A percentile compares a stretch with the other conserved stretches of the same genome.
phyloP scores from a whole-genome alignment of 1,140 invertebrate genomes.

The Apolygus lucorum region DNA sequence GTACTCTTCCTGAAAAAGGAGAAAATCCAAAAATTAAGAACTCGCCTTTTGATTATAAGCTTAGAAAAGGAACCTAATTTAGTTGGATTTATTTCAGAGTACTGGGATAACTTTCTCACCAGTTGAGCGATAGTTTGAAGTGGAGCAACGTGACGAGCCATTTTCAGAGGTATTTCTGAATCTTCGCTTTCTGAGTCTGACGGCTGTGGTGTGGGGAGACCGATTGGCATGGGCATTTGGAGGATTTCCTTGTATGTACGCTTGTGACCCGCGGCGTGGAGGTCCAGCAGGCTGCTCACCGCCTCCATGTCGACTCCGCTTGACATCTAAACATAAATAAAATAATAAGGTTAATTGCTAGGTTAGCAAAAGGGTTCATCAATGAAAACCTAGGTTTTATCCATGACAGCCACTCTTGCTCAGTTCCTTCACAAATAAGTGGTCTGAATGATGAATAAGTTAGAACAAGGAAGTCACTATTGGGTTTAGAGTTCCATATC shows the following conservation, averaged over 20 bases:
- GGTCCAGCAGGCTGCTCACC: constrained; percentile 5
- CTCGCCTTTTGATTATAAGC: too few relatives aligned
- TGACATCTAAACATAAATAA: not conserved
- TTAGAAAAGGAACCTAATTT: too few relatives aligned
- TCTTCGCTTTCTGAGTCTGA: constrained; percentile 47
- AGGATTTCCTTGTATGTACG: constrained; percentile 35
- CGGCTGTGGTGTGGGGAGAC: constrained; percentile 44
- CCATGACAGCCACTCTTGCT: too few relatives aligned
- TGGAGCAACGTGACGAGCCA: constrained; percentile 31
- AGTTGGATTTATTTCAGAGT: not conserved
- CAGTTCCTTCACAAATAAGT: too few relatives aligned
- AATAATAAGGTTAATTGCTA: not conserved
- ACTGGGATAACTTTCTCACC: not conserved
- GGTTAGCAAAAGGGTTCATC: too few relatives aligned
- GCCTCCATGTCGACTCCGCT: constrained; percentile 13
- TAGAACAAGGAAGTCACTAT: too few relatives aligned
- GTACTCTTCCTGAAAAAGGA: not conserved
- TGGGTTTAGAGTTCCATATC: too few relatives aligned
- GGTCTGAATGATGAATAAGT: too few relatives aligned
- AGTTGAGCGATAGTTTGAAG: not conserved
- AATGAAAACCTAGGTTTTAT: too few relatives aligned
- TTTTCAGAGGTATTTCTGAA: constrained; percentile 31
- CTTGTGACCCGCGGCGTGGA: constrained; percentile 31
- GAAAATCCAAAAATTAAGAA: too few relatives aligned
- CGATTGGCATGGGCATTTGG: constrained; percentile 21